These are phyloP conservation scores for Podiceps cristatus DNA, from an alignment of 2,113 vertebrate species.

Conservation along the genomic window DNA sequence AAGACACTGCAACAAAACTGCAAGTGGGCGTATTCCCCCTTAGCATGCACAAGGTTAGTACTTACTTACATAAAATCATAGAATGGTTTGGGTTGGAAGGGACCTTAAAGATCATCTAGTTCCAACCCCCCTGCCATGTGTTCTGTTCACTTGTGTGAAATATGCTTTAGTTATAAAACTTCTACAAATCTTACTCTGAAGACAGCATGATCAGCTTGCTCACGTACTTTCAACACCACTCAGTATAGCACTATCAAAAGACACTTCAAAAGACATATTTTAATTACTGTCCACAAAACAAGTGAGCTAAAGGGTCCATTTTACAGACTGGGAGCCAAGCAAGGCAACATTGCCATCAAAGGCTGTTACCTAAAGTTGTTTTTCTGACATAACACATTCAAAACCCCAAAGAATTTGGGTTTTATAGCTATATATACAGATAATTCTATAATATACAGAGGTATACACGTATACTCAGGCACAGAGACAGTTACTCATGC, in stretches of 20 bases:
- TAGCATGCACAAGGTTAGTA: background rate
- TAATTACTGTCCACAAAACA: background rate
- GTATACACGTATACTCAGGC: fast-evolving
- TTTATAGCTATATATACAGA: too few relatives aligned
- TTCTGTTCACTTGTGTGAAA: background rate
- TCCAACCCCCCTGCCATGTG: too few relatives aligned
- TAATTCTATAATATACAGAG: background rate
- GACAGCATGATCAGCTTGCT: background rate
- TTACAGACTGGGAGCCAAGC: background rate
- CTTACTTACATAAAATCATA: background rate
- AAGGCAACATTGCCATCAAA: background rate
- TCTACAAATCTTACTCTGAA: background rate
- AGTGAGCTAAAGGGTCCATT: background rate
- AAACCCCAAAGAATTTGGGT: background rate
- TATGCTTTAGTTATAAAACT: background rate
- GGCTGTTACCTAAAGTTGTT: background rate
- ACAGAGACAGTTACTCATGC: background rate
- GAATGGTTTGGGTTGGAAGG: too few relatives aligned
- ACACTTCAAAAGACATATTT: background rate
- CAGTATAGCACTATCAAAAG: background rate
- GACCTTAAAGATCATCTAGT: too few relatives aligned
- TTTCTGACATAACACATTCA: background rate
- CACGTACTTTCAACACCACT: background rate
- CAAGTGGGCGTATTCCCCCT: background rate
- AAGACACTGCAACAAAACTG: background rate